A percentile compares a stretch with the other conserved stretches of the same genome.
Evolutionary conservation across 2,797 vertebrate species (phyloP).

Genomic region (Bufotes viridis): DNA sequence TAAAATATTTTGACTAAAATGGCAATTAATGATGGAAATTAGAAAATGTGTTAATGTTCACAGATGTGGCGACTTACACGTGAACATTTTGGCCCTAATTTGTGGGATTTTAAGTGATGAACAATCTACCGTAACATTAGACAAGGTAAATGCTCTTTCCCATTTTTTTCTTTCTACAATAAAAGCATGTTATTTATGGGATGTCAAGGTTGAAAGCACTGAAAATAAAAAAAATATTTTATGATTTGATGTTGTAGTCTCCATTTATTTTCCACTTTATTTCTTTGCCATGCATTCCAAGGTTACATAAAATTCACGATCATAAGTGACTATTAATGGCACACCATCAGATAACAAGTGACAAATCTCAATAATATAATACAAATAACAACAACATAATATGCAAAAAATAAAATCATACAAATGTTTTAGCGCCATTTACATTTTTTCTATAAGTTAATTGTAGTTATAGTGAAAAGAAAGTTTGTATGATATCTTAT

Average conservation of each 20-base stretch:
- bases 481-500: too few relatives aligned
- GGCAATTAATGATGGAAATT: too few relatives aligned
- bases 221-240: too few relatives aligned
- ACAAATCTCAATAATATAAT: not conserved
- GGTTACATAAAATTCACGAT: constrained; percentile 2
- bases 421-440: not conserved
- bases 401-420: not conserved
- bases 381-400: not conserved
- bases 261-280: too few relatives aligned
- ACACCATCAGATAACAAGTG: not conserved
- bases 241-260: too few relatives aligned
- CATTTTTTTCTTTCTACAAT: not conserved
- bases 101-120: not conserved
- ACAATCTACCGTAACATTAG: not conserved
- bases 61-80: too few relatives aligned
- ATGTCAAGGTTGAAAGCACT: not conserved
- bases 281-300: not conserved
- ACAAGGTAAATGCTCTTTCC: not conserved
- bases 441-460: too few relatives aligned
- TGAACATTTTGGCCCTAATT: too few relatives aligned
- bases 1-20: too few relatives aligned
- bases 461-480: too few relatives aligned
- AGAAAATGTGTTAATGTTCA: too few relatives aligned
- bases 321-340: not conserved
- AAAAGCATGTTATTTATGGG: not conserved